phyloP scores from a whole-genome alignment of 2,113 vertebrate species.

The Haemorhous mexicanus region DNA sequence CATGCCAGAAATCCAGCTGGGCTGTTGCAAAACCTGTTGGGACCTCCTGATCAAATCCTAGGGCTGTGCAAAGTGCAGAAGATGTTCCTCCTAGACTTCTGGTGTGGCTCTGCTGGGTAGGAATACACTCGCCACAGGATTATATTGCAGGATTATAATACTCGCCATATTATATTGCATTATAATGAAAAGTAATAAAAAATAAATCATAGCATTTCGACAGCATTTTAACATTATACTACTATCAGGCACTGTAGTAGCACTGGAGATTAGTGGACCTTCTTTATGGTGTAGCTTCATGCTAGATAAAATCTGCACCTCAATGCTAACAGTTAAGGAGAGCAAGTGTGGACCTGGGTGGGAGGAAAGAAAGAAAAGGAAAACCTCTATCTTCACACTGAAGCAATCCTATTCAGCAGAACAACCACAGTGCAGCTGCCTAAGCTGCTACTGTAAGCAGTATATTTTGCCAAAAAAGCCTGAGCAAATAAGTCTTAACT shows the following conservation, averaged over 20 bases:
- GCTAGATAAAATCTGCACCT: neutral
- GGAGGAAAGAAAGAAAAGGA: neutral
- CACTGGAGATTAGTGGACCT: neutral
- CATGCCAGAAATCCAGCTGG: neutral
- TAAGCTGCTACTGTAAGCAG: neutral
- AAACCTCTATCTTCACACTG: neutral
- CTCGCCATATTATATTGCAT: neutral
- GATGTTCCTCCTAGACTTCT: neutral
- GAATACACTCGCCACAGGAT: neutral
- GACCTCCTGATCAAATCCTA: neutral
- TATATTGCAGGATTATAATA: too few relatives aligned
- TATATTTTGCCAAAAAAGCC: neutral
- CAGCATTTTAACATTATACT: neutral
- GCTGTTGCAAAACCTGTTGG: neutral
- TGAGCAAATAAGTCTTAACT: neutral
- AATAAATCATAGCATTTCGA: neutral
- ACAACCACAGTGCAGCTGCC: neutral
- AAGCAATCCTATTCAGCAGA: neutral
- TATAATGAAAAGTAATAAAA: neutral
- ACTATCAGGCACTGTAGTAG: neutral
- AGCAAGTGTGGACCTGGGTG: neutral
- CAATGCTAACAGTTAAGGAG: neutral
- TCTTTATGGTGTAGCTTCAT: neutral
- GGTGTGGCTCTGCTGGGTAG: neutral
- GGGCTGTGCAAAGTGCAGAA: neutral